Conservation (phyloP, 2,797 vertebrate species). For the Benthosema pterotum region DNA sequence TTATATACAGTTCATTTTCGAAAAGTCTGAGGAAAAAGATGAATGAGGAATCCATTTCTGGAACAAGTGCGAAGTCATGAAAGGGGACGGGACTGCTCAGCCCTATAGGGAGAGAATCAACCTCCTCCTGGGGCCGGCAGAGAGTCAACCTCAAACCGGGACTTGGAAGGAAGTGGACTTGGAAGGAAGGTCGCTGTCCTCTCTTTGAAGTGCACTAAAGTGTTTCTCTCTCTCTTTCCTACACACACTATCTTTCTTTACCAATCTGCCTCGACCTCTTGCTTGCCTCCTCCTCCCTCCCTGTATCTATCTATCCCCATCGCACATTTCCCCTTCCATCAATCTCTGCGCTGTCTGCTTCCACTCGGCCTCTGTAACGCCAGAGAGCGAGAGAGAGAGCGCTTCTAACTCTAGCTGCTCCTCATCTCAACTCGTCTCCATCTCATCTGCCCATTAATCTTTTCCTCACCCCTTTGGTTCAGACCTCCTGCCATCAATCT, state of each 20-base stretch:
- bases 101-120: too few relatives aligned
- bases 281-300: slow-evolving; percentile 35
- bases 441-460: slow-evolving; percentile 48
- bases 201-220: slow-evolving; percentile 39
- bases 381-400: too few relatives aligned
- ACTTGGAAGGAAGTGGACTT: slow-evolving; percentile 27
- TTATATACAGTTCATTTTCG: too few relatives aligned
- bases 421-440: slow-evolving; percentile 30
- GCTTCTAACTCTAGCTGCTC: slow-evolving; percentile 25
- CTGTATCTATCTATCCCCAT: neutral
- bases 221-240: too few relatives aligned
- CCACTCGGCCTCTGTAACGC: slow-evolving; percentile 21
- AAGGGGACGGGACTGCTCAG: too few relatives aligned
- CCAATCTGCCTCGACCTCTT: slow-evolving; percentile 64
- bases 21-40: too few relatives aligned
- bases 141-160: slow-evolving; percentile 30
- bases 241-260: slow-evolving; percentile 36
- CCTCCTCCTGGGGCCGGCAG: slow-evolving; percentile 15
- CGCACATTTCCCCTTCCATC: slow-evolving; percentile 38
- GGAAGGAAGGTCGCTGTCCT: slow-evolving; percentile 32
- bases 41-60: too few relatives aligned
- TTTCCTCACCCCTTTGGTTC: slow-evolving; percentile 8
- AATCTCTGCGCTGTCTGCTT: slow-evolving; percentile 31
- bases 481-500: slow-evolving; percentile 51
- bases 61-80: too few relatives aligned